Evolutionary conservation across 2,797 vertebrate genomes (phyloP), one percentile per base, ranked within the genome.

Genomic region (Gallirallus australis): DNA sequence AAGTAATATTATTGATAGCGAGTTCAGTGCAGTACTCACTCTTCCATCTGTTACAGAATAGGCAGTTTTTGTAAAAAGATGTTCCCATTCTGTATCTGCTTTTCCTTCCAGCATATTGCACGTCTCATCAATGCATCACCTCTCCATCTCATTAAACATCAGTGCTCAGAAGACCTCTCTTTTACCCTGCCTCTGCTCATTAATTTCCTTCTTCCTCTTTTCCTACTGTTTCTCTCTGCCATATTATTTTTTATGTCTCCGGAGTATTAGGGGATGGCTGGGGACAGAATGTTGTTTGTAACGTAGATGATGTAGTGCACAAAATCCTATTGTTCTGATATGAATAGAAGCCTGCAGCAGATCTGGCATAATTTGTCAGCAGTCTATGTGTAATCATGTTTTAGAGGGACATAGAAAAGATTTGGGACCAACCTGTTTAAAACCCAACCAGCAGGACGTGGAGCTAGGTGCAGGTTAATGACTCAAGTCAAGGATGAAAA

Each of bases 401-500:
- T 95, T 82, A 75, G 68, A 82, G 19, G 35, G 50, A 17, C 45
- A 61, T 15, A 66, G 80, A 72, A 78, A 91, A 90, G 19, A 77
- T 65, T 52, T 86, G 66, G 52, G 31, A 76, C 33, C 78, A 66
- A 72, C 21, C 23, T 65, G 4, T 72, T 95, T 73, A 94, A 94
- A 84, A 81, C 4, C 5, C 56, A 66, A 13, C 90, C 82, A 93
- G 56, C 70, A 24, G 30, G 69, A 94, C 25, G 40, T 15, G 47
- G 35, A 82, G 15, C 12, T 48, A 65, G n/a, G 8, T 73, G 21
- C 28, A 73, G 42, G 75, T 77, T 91, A 92, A 89, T 57, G 39
- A 61, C 52, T 73, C 28, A 66, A 88, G 57, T 25, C 69, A 89
- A 82, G 42, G 42, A 79, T 77, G 64, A 94, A 87, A 94, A 89